A percentile compares a stretch with the other conserved stretches of the same genome.
These are phyloP conservation scores for Tenrec ecaudatus DNA, from an alignment of 2,113 vertebrate species.

Conservation along the genomic window DNA sequence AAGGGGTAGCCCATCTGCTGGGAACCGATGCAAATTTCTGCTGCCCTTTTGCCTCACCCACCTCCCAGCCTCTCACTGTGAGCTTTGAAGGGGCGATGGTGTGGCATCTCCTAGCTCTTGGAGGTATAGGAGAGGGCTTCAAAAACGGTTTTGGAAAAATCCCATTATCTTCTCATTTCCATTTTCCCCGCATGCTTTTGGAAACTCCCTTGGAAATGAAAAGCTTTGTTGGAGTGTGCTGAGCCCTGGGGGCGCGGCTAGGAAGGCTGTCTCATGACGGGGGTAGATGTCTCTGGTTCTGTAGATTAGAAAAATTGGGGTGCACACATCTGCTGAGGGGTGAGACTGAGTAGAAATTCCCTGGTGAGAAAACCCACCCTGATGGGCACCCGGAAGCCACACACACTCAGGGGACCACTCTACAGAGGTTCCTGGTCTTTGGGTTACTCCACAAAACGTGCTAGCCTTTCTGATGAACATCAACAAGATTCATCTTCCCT, in stretches of 20 bases:
- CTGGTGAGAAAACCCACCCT: neutral
- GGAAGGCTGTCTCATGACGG: neutral
- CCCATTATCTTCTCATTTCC: too few relatives aligned
- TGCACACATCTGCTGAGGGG: neutral
- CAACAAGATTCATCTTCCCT: constrained; percentile 34
- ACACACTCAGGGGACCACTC: neutral
- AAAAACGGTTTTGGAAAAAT: too few relatives aligned
- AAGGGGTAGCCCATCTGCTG: neutral
- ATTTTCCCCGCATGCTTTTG: too few relatives aligned
- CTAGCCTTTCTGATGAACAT: constrained; percentile 42
- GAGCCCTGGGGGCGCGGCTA: neutral
- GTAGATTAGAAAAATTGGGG: neutral
- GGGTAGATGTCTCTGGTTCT: neutral
- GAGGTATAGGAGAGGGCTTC: neutral
- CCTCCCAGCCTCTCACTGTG: neutral
- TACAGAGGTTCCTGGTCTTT: neutral
- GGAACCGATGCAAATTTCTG: neutral
- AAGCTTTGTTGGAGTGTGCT: neutral
- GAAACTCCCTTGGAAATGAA: neutral
- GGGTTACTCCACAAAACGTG: neutral
- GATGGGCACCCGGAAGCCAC: neutral
- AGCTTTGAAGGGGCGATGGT: neutral
- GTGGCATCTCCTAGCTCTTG: neutral
- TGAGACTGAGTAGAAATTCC: constrained; percentile 19
- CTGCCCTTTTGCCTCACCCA: neutral